Conservation (phyloP, 2,888 invertebrate genomes). For the Parnassius apollo region DNA sequence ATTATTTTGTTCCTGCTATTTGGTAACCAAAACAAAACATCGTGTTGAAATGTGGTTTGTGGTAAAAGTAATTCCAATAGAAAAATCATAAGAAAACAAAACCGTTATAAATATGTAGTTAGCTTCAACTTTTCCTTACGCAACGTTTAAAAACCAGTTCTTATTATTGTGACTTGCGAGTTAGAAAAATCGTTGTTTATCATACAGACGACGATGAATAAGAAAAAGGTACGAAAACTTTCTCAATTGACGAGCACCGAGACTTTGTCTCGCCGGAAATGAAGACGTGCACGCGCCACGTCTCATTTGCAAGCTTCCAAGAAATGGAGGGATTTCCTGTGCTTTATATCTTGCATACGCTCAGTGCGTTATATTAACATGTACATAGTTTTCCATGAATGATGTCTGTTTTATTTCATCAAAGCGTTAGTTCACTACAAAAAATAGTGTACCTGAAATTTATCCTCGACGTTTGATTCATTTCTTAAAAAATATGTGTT, state of each 20-base stretch:
- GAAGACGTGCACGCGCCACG: constrained; percentile 3
- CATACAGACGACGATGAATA: constrained; percentile 15
- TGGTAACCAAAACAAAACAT: too few relatives aligned
- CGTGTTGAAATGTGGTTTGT: too few relatives aligned
- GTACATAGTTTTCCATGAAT: not conserved
- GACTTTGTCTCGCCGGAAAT: constrained; percentile 3
- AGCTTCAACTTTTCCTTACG: not conserved
- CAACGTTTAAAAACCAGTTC: constrained; percentile 7
- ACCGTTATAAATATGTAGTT: not conserved
- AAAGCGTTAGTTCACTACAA: too few relatives aligned
- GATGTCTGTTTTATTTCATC: not conserved
- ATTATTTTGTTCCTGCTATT: too few relatives aligned
- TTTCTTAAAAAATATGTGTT: too few relatives aligned
- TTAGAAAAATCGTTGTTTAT: constrained; percentile 2
- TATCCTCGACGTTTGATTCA: too few relatives aligned
- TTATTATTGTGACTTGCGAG: constrained; percentile 25
- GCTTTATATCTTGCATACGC: constrained; percentile 21
- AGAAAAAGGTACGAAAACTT: constrained; percentile 45
- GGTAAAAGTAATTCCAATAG: too few relatives aligned
- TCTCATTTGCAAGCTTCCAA: constrained; percentile 22
- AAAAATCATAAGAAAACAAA: too few relatives aligned
- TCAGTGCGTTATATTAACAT: constrained; percentile 26
- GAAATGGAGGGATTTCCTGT: constrained; percentile 19
- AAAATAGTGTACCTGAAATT: too few relatives aligned
- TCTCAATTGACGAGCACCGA: constrained; percentile 38